Evolutionary conservation across 1,140 invertebrate species (phyloP).

Genomic region (Cyrtorhinus lividipennis): DNA sequence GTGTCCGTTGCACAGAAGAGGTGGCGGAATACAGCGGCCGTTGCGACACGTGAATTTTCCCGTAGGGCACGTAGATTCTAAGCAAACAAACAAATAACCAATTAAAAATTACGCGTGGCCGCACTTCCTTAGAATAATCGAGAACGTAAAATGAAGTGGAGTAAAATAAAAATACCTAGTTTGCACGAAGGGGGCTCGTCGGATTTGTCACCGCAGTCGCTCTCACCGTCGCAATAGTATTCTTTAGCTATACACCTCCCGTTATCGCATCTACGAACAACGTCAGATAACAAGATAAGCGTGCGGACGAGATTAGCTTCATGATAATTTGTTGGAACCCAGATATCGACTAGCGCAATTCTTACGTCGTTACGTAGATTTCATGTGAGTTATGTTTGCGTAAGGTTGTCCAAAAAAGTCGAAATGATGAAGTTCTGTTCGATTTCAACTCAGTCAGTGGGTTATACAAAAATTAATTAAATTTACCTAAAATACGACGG

Average conservation of each 20-base stretch:
- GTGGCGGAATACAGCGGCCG: slow-evolving; percentile 43
- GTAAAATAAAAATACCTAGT: slow-evolving; percentile 32
- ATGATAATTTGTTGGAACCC: not conserved
- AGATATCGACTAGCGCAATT: too few relatives aligned
- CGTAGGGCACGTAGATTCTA: slow-evolving; percentile 34
- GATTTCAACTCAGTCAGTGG: too few relatives aligned
- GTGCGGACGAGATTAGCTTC: not conserved
- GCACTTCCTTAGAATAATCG: slow-evolving; percentile 34
- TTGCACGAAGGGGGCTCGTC: slow-evolving; percentile 32
- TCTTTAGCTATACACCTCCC: slow-evolving; percentile 20
- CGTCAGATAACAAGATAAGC: not conserved
- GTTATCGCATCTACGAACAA: not conserved
- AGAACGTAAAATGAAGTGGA: slow-evolving; percentile 26
- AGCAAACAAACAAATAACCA: too few relatives aligned
- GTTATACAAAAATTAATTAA: too few relatives aligned
- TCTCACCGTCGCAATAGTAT: slow-evolving; percentile 43
- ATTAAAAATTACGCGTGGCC: too few relatives aligned
- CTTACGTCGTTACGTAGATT: too few relatives aligned
- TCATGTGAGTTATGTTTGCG: too few relatives aligned
- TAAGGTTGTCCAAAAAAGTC: too few relatives aligned
- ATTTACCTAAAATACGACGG: slow-evolving; percentile 35
- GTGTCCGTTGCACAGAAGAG: slow-evolving; percentile 46
- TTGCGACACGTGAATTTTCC: slow-evolving; percentile 41
- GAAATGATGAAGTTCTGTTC: too few relatives aligned
- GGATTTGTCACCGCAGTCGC: slow-evolving; percentile 35